Base-by-base conservation (phyloP, 2,113 vertebrate genomes). In the Petaurus breviceps region DNA sequence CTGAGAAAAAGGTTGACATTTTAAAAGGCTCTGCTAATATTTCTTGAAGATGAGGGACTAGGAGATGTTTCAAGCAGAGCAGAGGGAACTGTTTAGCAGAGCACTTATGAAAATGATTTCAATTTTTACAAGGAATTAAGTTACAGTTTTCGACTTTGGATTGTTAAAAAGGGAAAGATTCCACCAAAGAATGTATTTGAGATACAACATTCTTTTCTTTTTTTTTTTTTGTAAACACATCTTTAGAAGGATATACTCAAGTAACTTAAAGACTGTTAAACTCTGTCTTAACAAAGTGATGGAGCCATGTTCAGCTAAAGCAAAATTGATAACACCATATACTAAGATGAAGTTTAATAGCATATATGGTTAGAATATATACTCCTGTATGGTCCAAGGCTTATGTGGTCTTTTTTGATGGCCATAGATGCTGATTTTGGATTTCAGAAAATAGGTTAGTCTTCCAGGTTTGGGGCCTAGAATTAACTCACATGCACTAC, bases 131-230 rank as follows among this genome's bases (percentile, higher is more conserved):
- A 95, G 95, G 96, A 98, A 96, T 94, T 94, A 98, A 91, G 68
- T 96, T 95, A 97, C 14, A 96, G 50, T 95, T 94, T 94, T 95
- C 95, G 54, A 93, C 97, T 92, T 53, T 97, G 92, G 54, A 98
- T 95, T 94, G 92, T 96, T 95, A 98, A 97, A 98, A 97, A 97
- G 96, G 94, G 91, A 98, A 95, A 84, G n/a, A 23, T 93, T 92
- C 84, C 94, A 92, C 96, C 96, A 98, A 96, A 97, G 51, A 97
- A 98, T 98, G 91, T 92, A 96, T 95, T 91, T 95, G 93, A 51
- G 68, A 94, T 97, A 97, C 98, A 96, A 97, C 93, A 94, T 97
- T 98, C 97, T 31, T 61, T 55, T 49, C n/a, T n/a, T 49, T 49
- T 49, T 49, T 49, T 49, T 49, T 97, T 97, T 96, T 96, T 96